These are phyloP conservation scores for Drosophila tristis DNA, from an alignment of 1,140 invertebrate genomes.

Conservation along the genomic window DNA sequence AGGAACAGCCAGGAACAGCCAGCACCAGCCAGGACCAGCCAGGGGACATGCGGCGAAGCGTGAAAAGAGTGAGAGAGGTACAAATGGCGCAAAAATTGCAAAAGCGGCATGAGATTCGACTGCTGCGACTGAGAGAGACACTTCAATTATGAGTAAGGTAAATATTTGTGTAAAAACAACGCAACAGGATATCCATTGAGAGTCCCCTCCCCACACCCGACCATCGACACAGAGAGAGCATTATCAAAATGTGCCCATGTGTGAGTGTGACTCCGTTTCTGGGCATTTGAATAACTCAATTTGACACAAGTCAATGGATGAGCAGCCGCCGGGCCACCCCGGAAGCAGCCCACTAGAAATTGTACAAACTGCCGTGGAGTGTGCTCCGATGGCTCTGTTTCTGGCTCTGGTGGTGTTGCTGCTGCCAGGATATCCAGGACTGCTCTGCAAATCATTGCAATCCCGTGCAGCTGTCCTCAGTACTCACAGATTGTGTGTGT, in stretches of 20 bases:
- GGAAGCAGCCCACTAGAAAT: conserved; percentile 51
- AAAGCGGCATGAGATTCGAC: too few relatives aligned
- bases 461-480: too few relatives aligned
- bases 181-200: conserved; percentile 83
- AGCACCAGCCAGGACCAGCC: conserved; percentile 28
- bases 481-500: too few relatives aligned
- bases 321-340: conserved; percentile 64
- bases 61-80: conserved; percentile 43
- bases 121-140: conserved; percentile 33
- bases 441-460: too few relatives aligned
- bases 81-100: conserved; percentile 76
- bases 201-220: conserved; percentile 30
- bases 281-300: conserved; percentile 76
- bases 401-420: too few relatives aligned
- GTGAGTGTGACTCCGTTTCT: conserved; percentile 22
- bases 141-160: conserved; percentile 82
- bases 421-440: too few relatives aligned
- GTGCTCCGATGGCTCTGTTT: conserved; percentile 12
- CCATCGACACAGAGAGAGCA: conserved; percentile 10
- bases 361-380: conserved; percentile 18
- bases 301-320: conserved; percentile 81
- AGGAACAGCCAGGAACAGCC: conserved; percentile 22
- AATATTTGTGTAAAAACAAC: conserved; percentile 83
- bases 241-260: conserved; percentile 60
- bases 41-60: conserved; percentile 46